Evolutionary conservation across 2,113 vertebrate species (phyloP).

Genomic region (Plecotus auritus): DNA sequence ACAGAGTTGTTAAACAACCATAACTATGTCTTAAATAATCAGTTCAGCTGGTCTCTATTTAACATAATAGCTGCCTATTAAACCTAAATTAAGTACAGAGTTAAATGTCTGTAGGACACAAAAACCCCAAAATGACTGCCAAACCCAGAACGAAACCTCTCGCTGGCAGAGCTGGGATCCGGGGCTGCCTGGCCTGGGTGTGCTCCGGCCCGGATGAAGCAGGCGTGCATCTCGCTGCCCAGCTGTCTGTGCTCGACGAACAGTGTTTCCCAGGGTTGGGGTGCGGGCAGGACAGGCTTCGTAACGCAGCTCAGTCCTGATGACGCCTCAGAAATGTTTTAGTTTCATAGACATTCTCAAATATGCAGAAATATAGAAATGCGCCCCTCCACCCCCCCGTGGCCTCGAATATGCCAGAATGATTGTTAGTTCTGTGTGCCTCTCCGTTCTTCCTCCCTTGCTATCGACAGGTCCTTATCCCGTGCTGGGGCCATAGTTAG

Average conservation of each 20-base stretch:
- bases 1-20: conserved; percentile 78
- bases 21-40: conserved; percentile 82
- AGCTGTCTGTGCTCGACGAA: neutral
- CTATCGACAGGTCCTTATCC: too few species aligned
- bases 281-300: neutral
- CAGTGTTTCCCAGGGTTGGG: neutral
- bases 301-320: conserved; percentile 11
- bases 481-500: too few species aligned
- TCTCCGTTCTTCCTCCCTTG: rapidly evolving
- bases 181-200: neutral
- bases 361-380: neutral
- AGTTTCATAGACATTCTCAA: neutral
- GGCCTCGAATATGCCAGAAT: neutral
- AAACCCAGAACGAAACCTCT: conserved; percentile 73
- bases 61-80: conserved; percentile 82
- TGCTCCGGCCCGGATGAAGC: neutral
- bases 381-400: neutral
- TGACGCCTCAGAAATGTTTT: conserved; percentile 3
- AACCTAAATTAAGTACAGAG: conserved; percentile 82
- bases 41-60: conserved; percentile 84
- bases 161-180: conserved; percentile 45
- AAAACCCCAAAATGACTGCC: conserved; percentile 73
- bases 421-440: rapidly evolving
- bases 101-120: conserved; percentile 80
- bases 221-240: rapidly evolving